Conservation (phyloP, 2,113 vertebrate species). For the Ramphastos sulfuratus region DNA sequence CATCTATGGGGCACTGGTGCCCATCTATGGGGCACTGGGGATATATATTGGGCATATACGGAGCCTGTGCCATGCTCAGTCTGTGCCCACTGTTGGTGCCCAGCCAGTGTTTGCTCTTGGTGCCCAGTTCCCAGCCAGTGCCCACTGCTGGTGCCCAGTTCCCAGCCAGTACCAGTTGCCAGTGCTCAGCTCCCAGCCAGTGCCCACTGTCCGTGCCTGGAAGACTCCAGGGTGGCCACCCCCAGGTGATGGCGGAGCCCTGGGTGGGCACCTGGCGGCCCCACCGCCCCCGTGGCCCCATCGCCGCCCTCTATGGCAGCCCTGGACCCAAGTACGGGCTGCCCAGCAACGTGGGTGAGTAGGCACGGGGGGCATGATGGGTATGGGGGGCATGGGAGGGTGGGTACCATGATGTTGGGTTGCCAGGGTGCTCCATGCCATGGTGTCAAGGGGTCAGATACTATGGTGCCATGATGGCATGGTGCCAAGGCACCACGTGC, state of each 20-base stretch:
- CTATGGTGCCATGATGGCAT: background rate
- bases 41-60: too few species aligned
- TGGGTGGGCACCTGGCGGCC: constrained; percentile 89
- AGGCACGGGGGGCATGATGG: background rate
- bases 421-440: background rate
- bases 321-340: constrained; percentile 86
- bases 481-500: background rate
- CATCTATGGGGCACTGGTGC: too few species aligned
- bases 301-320: constrained; percentile 84
- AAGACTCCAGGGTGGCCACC: too few species aligned
- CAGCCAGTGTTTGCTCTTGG: too few species aligned
- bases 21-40: too few species aligned
- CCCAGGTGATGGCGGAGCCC: background rate
- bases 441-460: background rate
- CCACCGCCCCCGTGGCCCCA: constrained; percentile 85
- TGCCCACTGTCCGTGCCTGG: too few species aligned
- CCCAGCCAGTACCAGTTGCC: too few species aligned
- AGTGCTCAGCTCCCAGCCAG: too few species aligned
- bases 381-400: background rate
- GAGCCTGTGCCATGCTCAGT: too few species aligned
- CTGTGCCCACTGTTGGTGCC: too few species aligned
- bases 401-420: background rate
- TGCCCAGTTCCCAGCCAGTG: too few species aligned
- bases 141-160: too few species aligned
- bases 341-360: constrained; percentile 78